Percentiles rank a stretch among this genome's conserved stretches.
These are phyloP conservation scores for Aphelinus certus DNA, from an alignment of 1,140 invertebrate genomes.

Conservation along the genomic window DNA sequence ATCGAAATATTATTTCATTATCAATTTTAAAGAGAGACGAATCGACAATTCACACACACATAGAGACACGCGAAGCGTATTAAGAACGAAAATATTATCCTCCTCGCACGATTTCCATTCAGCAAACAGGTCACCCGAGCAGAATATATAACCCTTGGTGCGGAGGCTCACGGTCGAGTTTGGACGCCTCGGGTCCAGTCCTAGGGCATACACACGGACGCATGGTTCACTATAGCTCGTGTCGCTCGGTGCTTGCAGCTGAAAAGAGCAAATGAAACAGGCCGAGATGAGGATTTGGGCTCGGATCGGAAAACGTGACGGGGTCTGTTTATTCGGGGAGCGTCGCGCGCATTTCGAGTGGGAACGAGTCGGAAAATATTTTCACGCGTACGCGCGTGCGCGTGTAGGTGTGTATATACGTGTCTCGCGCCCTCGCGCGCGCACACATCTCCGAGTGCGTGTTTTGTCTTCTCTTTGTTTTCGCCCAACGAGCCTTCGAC, in stretches of 20 bases:
- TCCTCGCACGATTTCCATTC: not conserved
- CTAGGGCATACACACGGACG: too few relatives aligned
- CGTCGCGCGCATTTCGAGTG: not conserved
- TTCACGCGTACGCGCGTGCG: slow-evolving; percentile 19
- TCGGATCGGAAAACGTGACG: slow-evolving; percentile 29
- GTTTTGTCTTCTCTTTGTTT: slow-evolving; percentile 13
- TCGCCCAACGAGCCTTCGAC: not conserved
- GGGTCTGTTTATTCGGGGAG: slow-evolving; percentile 28
- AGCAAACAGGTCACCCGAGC: not conserved
- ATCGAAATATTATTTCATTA: too few relatives aligned
- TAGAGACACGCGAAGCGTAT: not conserved
- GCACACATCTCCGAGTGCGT: too few relatives aligned
- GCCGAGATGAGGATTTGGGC: too few relatives aligned
- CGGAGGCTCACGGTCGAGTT: too few relatives aligned
- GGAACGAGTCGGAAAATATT: slow-evolving; percentile 28
- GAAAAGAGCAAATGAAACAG: slow-evolving; percentile 19
- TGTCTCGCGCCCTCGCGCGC: not conserved
- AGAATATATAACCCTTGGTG: too few relatives aligned
- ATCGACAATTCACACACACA: too few relatives aligned
- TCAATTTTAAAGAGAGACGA: too few relatives aligned
- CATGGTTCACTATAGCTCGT: too few relatives aligned
- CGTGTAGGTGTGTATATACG: not conserved
- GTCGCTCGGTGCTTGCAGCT: not conserved
- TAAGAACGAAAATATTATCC: slow-evolving; percentile 1
- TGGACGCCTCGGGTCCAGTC: too few relatives aligned